These are phyloP conservation scores for Andrena flavipes DNA, from an alignment of 2,888 invertebrate species.

Conservation along the genomic window DNA sequence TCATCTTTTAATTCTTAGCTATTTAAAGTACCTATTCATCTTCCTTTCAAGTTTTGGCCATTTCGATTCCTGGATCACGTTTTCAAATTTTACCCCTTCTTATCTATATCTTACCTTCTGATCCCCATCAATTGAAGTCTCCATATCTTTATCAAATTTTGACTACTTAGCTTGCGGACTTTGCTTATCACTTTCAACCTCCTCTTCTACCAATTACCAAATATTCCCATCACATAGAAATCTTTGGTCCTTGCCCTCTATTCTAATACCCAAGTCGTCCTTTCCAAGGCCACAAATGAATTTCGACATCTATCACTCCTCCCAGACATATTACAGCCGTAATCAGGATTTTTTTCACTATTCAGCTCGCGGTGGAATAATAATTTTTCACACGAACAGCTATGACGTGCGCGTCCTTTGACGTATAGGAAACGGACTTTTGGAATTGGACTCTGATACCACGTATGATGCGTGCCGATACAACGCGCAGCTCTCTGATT, in stretches of 20 bases:
- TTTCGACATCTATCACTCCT: background rate
- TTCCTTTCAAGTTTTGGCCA: background rate
- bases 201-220: too few relatives aligned
- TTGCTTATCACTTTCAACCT: too few relatives aligned
- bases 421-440: slow-evolving; percentile 56
- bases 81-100: too few relatives aligned
- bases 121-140: background rate
- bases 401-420: slow-evolving; percentile 34
- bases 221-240: too few relatives aligned
- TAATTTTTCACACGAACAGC: slow-evolving; percentile 7
- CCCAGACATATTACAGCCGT: background rate
- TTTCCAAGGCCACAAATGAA: too few relatives aligned
- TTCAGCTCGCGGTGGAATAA: slow-evolving; percentile 15
- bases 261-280: too few relatives aligned
- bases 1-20: too few relatives aligned
- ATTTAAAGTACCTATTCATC: too few relatives aligned
- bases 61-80: background rate
- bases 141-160: background rate
- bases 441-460: slow-evolving; percentile 58
- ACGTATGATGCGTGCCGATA: background rate
- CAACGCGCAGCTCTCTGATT: slow-evolving; percentile 15
- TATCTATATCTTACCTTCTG: background rate
- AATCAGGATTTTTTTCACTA: slow-evolving; percentile 13
- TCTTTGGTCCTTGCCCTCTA: too few relatives aligned
- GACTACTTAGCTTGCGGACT: background rate